Percentiles rank a stretch among this genome's conserved stretches.
Evolutionary conservation across 2,797 vertebrate genomes (phyloP).

Genomic region (Acipenser ruthenus): DNA sequence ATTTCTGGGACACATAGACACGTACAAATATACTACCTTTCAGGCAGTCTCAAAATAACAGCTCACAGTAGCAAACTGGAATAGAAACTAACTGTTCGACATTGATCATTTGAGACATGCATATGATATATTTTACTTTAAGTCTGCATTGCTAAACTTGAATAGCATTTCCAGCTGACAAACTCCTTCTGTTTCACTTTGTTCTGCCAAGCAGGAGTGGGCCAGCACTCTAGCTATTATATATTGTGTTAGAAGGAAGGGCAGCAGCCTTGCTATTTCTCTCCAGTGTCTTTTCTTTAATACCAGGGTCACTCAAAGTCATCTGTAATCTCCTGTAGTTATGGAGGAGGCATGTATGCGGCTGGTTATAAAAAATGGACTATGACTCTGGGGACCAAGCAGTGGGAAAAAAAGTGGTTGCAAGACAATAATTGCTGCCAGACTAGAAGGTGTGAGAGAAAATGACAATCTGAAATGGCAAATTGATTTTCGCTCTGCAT

Average conservation of each 20-base stretch:
- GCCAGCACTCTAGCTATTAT: constrained; percentile 20
- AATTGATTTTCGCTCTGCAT: constrained; percentile 60
- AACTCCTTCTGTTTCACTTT: constrained; percentile 35
- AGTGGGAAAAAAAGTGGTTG: constrained; percentile 34
- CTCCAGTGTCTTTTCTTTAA: constrained; percentile 34
- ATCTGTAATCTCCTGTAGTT: constrained; percentile 44
- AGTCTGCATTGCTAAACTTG: constrained; percentile 25
- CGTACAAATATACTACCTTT: no score
- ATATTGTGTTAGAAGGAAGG: constrained; percentile 30
- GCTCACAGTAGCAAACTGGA: no score
- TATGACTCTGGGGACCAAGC: constrained; percentile 41
- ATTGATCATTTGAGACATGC: no score
- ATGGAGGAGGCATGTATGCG: constrained; percentile 20
- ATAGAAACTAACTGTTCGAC: no score
- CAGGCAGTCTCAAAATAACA: no score
- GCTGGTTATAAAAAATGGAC: constrained; percentile 35
- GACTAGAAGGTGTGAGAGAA: constrained; percentile 40
- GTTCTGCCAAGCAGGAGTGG: constrained; percentile 20
- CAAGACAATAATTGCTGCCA: constrained; percentile 47
- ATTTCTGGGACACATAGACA: no score
- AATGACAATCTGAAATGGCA: constrained; percentile 51
- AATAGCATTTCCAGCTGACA: constrained; percentile 21
- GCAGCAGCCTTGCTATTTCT: constrained; percentile 32
- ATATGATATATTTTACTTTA: background rate
- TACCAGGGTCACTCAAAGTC: constrained; percentile 38